These are phyloP conservation scores for Pseudorhombus dupliciocellatus DNA, from an alignment of 2,113 vertebrate species.

Conservation along the genomic window DNA sequence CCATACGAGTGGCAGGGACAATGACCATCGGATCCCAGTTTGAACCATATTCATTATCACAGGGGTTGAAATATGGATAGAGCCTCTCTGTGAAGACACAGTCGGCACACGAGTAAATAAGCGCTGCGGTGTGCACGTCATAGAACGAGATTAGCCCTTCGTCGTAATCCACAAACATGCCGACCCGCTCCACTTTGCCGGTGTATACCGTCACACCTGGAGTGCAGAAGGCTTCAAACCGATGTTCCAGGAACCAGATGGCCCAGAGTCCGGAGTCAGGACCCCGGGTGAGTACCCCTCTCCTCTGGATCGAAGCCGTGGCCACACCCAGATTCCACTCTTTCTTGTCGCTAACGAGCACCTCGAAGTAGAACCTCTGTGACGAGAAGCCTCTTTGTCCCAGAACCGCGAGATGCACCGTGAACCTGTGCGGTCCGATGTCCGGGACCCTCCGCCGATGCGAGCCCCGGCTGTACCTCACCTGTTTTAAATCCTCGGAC, in stretches of 20 bases:
- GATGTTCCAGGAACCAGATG: conserved; percentile 42
- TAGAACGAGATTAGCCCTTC: conserved; percentile 55
- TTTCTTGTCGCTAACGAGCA: conserved; percentile 47
- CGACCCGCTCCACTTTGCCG: conserved; percentile 48
- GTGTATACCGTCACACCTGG: conserved; percentile 13
- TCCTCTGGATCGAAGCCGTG: conserved; percentile 32
- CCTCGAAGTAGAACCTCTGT: conserved; percentile 64
- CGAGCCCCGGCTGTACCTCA: conserved; percentile 10
- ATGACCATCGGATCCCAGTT: conserved; percentile 61
- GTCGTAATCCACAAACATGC: conserved; percentile 59
- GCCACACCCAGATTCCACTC: conserved; percentile 67
- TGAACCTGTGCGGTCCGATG: conserved; percentile 29
- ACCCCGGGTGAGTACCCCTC: accelerated
- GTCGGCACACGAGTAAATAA: conserved; percentile 43
- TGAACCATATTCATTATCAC: conserved; percentile 60
- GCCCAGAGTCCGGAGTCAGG: conserved; percentile 53
- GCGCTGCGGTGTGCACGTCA: conserved; percentile 6
- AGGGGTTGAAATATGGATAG: conserved; percentile 64
- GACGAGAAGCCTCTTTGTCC: conserved; percentile 34
- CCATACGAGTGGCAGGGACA: conserved; percentile 7
- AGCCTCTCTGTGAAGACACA: conserved; percentile 49
- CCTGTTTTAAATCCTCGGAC: conserved; percentile 38
- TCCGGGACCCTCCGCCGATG: background rate
- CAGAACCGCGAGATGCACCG: conserved; percentile 33
- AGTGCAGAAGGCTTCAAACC: conserved; percentile 35